Conservation (phyloP, 2,797 vertebrate genomes). For the Chaunax sp. region DNA sequence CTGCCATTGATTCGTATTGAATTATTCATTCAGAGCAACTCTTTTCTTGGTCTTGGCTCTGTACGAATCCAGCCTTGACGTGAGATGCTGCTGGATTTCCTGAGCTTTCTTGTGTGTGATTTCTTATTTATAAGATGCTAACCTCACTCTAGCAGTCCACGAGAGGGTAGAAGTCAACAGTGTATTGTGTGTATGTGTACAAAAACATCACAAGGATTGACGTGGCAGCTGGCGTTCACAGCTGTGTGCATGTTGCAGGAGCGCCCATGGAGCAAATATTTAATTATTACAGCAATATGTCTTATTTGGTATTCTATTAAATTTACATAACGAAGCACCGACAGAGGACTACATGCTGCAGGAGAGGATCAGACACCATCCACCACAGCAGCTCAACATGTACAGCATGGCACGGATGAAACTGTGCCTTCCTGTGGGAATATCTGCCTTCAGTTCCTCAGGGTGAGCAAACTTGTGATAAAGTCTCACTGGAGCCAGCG, state of each 20-base stretch:
- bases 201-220: slow-evolving; percentile 47
- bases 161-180: background rate
- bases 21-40: slow-evolving; percentile 62
- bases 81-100: slow-evolving; percentile 25
- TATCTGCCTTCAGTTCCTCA: slow-evolving; percentile 14
- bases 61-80: slow-evolving; percentile 48
- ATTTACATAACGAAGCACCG: background rate
- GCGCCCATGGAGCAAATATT: background rate
- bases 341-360: slow-evolving; percentile 2
- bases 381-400: background rate
- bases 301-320: slow-evolving; percentile 2
- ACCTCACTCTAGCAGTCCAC: slow-evolving; percentile 15
- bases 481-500: slow-evolving; percentile 35
- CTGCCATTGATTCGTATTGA: slow-evolving; percentile 61
- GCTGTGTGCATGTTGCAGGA: too few relatives aligned
- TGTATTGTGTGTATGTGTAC: background rate
- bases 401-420: slow-evolving; percentile 11
- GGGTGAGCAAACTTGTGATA: slow-evolving; percentile 25
- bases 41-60: slow-evolving; percentile 18
- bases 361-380: background rate
- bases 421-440: background rate
- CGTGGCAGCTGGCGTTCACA: slow-evolving; percentile 33
- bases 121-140: slow-evolving; percentile 54
- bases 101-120: slow-evolving; percentile 31
- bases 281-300: background rate